phyloP scores from a whole-genome alignment of 2,113 vertebrate genomes.

The Jacana jacana region DNA sequence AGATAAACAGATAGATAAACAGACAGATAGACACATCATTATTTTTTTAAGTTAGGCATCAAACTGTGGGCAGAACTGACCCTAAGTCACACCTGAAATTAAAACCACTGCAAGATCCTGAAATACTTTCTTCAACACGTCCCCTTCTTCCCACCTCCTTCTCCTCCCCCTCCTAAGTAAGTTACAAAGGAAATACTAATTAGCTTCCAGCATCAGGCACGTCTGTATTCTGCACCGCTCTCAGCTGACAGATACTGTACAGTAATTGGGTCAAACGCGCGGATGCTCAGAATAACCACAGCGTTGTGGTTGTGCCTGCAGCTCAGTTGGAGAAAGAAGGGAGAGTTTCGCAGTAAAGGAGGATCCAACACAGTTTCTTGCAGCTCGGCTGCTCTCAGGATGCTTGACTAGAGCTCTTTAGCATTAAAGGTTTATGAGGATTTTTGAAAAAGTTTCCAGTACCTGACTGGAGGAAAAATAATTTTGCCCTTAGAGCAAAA shows the following conservation, averaged over 20 bases:
- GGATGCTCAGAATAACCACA: slow-evolving; percentile 17
- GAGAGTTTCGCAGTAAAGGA: background rate
- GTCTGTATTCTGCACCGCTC: background rate
- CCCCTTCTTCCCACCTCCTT: background rate
- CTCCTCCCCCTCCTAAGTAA: background rate
- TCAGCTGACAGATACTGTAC: background rate
- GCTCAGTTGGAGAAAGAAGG: background rate
- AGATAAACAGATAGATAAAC: background rate
- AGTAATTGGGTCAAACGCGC: slow-evolving; percentile 37
- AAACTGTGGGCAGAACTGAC: background rate
- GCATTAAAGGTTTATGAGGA: background rate
- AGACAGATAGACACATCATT: no score
- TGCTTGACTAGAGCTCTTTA: background rate
- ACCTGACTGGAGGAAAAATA: background rate
- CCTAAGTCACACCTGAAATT: background rate
- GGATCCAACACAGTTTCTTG: background rate
- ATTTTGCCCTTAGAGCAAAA: background rate
- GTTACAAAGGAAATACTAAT: slow-evolving; percentile 21
- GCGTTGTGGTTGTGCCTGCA: background rate
- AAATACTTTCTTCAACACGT: background rate
- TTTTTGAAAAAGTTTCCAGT: background rate
- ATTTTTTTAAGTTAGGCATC: background rate
- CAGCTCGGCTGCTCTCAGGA: background rate
- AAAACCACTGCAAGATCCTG: background rate
- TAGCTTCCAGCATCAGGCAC: slow-evolving; percentile 2